A percentile compares a stretch with the other conserved stretches of the same genome.
phyloP scores from a whole-genome alignment of 2,888 invertebrate genomes.

The Apamea anceps region DNA sequence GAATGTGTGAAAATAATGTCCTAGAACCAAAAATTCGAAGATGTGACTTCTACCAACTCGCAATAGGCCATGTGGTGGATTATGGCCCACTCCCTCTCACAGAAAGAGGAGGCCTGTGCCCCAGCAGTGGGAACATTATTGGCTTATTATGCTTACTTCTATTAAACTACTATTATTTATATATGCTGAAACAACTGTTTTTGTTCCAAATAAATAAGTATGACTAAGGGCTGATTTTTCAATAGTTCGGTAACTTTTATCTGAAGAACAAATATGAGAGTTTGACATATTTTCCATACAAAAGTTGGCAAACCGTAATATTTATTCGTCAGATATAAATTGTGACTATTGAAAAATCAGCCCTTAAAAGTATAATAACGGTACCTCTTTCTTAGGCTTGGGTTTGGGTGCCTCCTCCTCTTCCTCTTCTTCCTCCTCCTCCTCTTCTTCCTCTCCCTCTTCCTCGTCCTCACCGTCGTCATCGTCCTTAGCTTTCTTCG shows the following conservation, averaged over 20 bases:
- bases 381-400: conserved; percentile 88
- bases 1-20: no score
- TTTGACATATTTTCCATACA: no score
- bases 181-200: neutral
- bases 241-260: no score
- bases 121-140: no score
- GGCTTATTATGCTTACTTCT: no score
- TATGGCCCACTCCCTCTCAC: no score
- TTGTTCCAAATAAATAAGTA: neutral
- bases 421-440: conserved; percentile 87
- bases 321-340: neutral
- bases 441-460: conserved; percentile 83
- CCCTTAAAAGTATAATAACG: neutral
- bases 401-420: conserved; percentile 87
- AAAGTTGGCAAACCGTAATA: neutral
- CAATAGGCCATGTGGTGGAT: no score
- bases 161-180: neutral
- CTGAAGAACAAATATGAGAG: no score
- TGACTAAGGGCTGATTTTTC: neutral
- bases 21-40: no score
- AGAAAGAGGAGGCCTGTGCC: no score
- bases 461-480: conserved; percentile 86
- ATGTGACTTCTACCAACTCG: no score
- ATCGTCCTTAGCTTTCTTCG: conserved; percentile 82
- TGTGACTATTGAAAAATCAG: neutral